Percentiles rank a stretch among this genome's conserved stretches.
Conservation (phyloP, 2,888 invertebrate genomes). For the Drosophila colorata region DNA sequence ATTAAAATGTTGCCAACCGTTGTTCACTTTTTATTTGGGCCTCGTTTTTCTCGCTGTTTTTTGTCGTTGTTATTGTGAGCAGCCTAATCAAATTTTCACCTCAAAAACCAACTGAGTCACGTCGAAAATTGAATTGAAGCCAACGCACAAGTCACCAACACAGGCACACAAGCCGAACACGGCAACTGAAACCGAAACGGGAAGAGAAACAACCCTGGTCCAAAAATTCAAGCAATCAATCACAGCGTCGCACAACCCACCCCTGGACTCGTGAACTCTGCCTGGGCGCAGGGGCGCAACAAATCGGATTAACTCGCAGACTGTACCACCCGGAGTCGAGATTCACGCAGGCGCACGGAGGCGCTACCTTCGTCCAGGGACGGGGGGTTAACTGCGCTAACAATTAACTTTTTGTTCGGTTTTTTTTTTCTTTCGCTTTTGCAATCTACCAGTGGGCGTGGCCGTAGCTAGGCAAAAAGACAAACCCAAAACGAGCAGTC, state of each 20-base stretch:
- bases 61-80: slow-evolving; percentile 21
- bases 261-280: slow-evolving; percentile 29
- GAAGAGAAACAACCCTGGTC: slow-evolving; percentile 55
- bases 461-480: slow-evolving; percentile 45
- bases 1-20: slow-evolving; percentile 67
- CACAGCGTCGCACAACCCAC: slow-evolving; percentile 76
- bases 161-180: background rate
- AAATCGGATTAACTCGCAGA: slow-evolving; percentile 77
- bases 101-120: slow-evolving; percentile 48
- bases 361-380: slow-evolving; percentile 24
- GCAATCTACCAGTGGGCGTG: slow-evolving; percentile 54
- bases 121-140: slow-evolving; percentile 51
- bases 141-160: slow-evolving; percentile 9
- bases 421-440: slow-evolving; percentile 19
- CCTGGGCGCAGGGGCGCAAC: slow-evolving; percentile 63
- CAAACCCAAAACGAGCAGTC: slow-evolving; percentile 65
- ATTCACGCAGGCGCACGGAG: slow-evolving; percentile 70
- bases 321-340: slow-evolving; percentile 66
- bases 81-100: slow-evolving; percentile 76
- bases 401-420: slow-evolving; percentile 72
- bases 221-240: slow-evolving; percentile 71
- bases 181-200: background rate
- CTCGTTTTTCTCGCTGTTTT: background rate
- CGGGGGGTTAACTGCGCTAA: slow-evolving; percentile 47
- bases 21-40: slow-evolving; percentile 8